A percentile compares a stretch with the other conserved stretches of the same genome.
Conservation (phyloP, 2,113 vertebrate species). For the Tenebrosternarchus preto region DNA sequence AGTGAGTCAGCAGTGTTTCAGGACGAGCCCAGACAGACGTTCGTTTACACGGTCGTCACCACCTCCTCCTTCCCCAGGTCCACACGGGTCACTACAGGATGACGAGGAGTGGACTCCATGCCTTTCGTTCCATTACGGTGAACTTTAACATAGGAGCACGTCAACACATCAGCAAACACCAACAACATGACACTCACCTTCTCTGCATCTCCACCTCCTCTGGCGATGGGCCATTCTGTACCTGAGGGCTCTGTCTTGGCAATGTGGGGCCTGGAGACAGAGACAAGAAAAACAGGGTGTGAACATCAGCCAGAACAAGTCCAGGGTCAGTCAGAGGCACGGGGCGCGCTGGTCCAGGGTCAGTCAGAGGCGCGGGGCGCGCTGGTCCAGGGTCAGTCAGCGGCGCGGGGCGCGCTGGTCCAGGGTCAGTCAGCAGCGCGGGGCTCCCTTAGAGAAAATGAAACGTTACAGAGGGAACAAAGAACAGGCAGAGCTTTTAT, state of each 20-base stretch:
- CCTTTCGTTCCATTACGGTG: too few relatives aligned
- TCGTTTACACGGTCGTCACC: too few relatives aligned
- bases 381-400: background rate
- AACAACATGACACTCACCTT: slow-evolving; percentile 76
- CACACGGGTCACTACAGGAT: too few relatives aligned
- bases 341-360: background rate
- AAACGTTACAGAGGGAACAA: background rate
- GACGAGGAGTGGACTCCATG: too few relatives aligned
- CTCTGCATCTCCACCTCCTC: slow-evolving; percentile 95
- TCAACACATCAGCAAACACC: too few relatives aligned
- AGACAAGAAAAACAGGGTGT: slow-evolving; percentile 50
- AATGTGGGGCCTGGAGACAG: slow-evolving; percentile 83
- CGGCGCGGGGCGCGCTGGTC: background rate
- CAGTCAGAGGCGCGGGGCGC: slow-evolving; percentile 2
- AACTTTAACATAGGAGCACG: too few relatives aligned
- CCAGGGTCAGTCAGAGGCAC: background rate
- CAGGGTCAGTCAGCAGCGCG: slow-evolving; percentile 12
- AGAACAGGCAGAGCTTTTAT: slow-evolving; percentile 11
- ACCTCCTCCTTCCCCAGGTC: too few relatives aligned
- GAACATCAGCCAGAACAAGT: background rate
- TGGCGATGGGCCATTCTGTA: slow-evolving; percentile 93
- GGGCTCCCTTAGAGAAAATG: too few relatives aligned
- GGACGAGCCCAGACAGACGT: too few relatives aligned
- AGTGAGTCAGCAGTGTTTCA: too few relatives aligned
- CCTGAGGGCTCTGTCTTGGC: slow-evolving; percentile 89